Evolutionary conservation across 2,797 vertebrate species (phyloP).

Genomic region (Megalops cyprinoides): DNA sequence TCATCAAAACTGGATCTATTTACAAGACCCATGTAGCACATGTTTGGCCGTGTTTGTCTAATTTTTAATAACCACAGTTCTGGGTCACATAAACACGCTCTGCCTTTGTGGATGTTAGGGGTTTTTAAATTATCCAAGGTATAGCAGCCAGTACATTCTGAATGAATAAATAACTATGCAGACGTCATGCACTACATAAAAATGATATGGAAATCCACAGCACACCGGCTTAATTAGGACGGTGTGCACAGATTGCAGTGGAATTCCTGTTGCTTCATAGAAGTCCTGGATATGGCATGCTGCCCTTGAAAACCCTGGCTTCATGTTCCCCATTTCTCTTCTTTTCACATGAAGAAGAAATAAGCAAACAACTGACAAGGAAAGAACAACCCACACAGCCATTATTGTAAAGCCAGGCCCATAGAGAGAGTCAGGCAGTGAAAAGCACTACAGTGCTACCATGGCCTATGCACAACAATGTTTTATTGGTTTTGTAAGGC

Average conservation of each 20-base stretch:
- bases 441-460: background rate
- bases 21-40: background rate
- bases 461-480: background rate
- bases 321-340: constrained; percentile 33
- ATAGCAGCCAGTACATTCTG: background rate
- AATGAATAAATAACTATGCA: background rate
- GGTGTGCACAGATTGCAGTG: background rate
- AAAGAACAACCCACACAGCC: background rate
- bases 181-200: background rate
- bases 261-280: background rate
- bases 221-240: background rate
- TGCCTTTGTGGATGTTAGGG: background rate
- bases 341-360: background rate
- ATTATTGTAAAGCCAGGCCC: background rate
- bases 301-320: background rate
- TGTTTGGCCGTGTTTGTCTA: background rate
- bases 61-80: background rate
- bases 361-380: background rate
- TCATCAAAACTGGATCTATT: background rate
- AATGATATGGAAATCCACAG: background rate
- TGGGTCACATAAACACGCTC: background rate
- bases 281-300: background rate
- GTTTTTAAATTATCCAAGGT: background rate
- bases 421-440: background rate
- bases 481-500: background rate